Conservation (phyloP, 2,888 invertebrate species). For the Teinopalpus imperialis region DNA sequence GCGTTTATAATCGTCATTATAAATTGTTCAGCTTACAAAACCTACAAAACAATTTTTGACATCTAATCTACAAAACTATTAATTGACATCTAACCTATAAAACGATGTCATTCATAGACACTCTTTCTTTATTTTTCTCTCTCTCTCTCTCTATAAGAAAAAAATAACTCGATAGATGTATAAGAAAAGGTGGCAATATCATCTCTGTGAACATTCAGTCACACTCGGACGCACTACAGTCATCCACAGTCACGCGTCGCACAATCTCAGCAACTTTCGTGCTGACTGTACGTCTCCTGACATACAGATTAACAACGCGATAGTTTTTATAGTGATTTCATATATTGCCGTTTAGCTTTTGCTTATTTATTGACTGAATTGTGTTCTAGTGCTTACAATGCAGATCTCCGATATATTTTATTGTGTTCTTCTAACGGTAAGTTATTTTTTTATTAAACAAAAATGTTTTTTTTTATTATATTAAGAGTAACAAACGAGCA, state of each 20-base stretch:
- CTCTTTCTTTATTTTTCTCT: too few relatives aligned
- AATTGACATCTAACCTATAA: too few relatives aligned
- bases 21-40: too few relatives aligned
- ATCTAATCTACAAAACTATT: too few relatives aligned
- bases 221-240: slow-evolving; percentile 48
- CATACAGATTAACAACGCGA: slow-evolving; percentile 8
- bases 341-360: slow-evolving; percentile 1
- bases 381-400: slow-evolving; percentile 43
- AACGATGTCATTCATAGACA: too few relatives aligned
- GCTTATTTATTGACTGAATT: slow-evolving; percentile 18
- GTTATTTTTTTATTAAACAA: slow-evolving; percentile 35
- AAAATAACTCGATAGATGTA: too few relatives aligned
- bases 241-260: slow-evolving; percentile 47
- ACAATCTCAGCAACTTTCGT: slow-evolving; percentile 55
- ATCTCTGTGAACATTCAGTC: slow-evolving; percentile 45
- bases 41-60: too few relatives aligned
- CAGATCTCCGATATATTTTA: slow-evolving; percentile 47
- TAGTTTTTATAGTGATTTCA: slow-evolving; percentile 5
- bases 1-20: too few relatives aligned
- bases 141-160: too few relatives aligned
- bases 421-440: slow-evolving; percentile 58
- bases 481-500: too few relatives aligned
- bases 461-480: too few relatives aligned
- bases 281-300: slow-evolving; percentile 40
- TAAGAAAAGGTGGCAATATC: too few relatives aligned